phyloP scores from a whole-genome alignment of 2,888 invertebrate species.

The Dolomedes plantarius region DNA sequence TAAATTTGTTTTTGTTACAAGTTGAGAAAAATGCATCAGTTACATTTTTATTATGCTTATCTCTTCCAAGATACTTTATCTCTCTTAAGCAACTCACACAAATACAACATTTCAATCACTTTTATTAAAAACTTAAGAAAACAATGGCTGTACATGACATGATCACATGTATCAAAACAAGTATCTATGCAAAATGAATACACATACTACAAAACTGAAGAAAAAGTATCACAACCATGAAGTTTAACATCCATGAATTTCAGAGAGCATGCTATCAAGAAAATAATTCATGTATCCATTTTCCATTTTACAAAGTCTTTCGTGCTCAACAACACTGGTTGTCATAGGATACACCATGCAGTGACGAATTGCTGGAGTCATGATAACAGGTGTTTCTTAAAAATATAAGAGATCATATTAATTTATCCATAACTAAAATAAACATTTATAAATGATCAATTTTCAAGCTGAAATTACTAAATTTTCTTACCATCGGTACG shows the following conservation, averaged over 20 bases:
- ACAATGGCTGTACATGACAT: constrained; percentile 12
- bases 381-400: neutral
- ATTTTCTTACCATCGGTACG: constrained; percentile 30
- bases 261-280: constrained; percentile 24
- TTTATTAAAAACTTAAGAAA: constrained; percentile 3
- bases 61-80: no score
- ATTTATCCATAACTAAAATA: no score
- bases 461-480: no score
- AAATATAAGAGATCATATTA: neutral
- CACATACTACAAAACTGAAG: neutral
- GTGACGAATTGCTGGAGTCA: neutral
- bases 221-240: neutral
- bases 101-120: no score
- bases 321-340: constrained; percentile 37
- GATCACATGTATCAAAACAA: neutral
- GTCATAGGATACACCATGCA: neutral
- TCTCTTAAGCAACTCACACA: no score
- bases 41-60: no score
- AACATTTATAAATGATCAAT: no score
- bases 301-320: constrained; percentile 21
- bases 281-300: constrained; percentile 34
- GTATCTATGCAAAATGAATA: neutral
- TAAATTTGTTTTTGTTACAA: no score
- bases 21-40: no score
- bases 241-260: constrained; percentile 45